Evolutionary conservation across 2,888 invertebrate species (phyloP), one percentile per base, ranked within the genome.

Genomic region (Alloscopus bannaensis): DNA sequence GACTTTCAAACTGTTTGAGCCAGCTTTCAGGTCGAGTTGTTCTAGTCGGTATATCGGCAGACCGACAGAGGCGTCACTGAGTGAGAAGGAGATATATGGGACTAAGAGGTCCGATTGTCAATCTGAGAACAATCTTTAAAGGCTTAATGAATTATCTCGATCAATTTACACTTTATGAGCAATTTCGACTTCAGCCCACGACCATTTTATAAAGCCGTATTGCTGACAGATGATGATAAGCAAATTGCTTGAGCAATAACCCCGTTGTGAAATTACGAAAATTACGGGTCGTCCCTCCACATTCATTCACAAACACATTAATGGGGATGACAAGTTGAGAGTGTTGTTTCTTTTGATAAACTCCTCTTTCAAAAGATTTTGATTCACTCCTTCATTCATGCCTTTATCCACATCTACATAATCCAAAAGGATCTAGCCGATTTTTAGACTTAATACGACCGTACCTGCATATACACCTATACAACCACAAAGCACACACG

Each of bases 141-240:
- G 42, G 68, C 60, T 69, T 76, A 76, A 76, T 76, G 76, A 76
- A 69, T 76, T 76, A 68, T 69, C 76, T 42, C 57, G 22, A 52
- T 55, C 60, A 47, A 68, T 68, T 76, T 76, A 50, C 69, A 52
- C 76, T 50, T 75, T 69, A 76, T 60, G 69, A 76, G 76, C 59
- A 69, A 76, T 69, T 76, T 76, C 59, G 62, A 76, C 62, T 76
- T 76, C 76, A 52, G 13, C 69, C 76, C 76, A 76, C 76, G 22
- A 62, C 42, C 47, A 69, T 69, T 69, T 52, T 62, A 60, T 69
- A 60, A 59, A 69, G 52, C 29, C 68, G 69, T 52, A 52, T 76
- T 76, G 40, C 76, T 69, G 76, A 69, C 68, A 76, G 76, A 76
- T 62, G 59, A 60, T 68, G 76, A 76, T 76, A 69, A 69, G 76